Percentiles rank a stretch among this genome's conserved stretches.
phyloP scores from a whole-genome alignment of 2,888 invertebrate species.

The Pelosia muscerda region DNA sequence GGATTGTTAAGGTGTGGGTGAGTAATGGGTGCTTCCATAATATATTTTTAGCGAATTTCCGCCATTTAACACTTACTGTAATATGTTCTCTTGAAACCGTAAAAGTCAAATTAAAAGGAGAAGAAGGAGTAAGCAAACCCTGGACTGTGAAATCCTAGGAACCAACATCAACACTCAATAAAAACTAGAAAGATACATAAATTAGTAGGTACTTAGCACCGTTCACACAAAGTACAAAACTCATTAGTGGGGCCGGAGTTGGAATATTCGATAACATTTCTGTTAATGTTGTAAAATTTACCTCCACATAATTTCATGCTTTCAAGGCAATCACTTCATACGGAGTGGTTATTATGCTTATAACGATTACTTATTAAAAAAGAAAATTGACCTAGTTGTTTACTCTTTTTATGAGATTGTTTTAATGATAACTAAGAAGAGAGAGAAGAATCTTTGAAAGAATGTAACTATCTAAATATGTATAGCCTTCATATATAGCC shows the following conservation, averaged over 20 bases:
- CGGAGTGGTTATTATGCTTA: background rate
- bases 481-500: no score
- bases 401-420: no score
- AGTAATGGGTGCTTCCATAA: no score
- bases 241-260: constrained; percentile 1
- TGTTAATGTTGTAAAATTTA: constrained; percentile 1
- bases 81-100: no score
- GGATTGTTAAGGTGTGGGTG: no score
- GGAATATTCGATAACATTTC: background rate
- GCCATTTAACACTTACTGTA: no score
- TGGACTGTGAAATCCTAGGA: no score
- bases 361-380: background rate
- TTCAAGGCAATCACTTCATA: background rate
- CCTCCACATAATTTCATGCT: background rate
- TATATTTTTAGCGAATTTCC: no score
- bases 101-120: no score
- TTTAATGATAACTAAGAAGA: background rate
- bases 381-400: background rate
- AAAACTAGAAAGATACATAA: constrained; percentile 1
- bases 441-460: no score
- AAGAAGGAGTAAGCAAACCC: no score
- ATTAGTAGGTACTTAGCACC: constrained; percentile 4
- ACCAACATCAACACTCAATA: background rate
- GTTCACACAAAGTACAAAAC: constrained; percentile 1
- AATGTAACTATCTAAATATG: no score